Conservation (phyloP, 1,140 invertebrate species). For the Agrilus planipennis region DNA sequence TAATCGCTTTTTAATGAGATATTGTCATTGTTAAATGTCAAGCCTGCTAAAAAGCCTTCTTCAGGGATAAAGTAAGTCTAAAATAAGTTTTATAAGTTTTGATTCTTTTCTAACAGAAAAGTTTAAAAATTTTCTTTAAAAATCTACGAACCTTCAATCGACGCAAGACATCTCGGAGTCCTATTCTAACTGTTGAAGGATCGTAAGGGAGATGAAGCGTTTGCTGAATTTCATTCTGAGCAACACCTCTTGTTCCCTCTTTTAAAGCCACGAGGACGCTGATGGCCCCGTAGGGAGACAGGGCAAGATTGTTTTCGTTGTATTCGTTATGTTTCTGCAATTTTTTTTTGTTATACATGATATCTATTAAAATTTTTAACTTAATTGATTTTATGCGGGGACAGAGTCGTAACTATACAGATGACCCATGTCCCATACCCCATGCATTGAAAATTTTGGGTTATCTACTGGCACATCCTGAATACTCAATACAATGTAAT, state of each 20-base stretch:
- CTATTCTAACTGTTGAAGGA: constrained; percentile 55
- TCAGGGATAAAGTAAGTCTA: constrained; percentile 70
- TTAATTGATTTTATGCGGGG: too few relatives aligned
- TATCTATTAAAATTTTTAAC: too few relatives aligned
- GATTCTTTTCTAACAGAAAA: too few relatives aligned
- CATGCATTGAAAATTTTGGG: too few relatives aligned
- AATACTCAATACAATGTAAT: too few relatives aligned
- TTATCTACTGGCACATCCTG: too few relatives aligned
- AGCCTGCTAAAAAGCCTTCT: constrained; percentile 63
- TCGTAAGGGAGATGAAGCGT: constrained; percentile 54
- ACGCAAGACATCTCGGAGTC: constrained; percentile 66
- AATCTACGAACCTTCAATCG: constrained; percentile 26
- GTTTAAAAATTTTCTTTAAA: too few relatives aligned
- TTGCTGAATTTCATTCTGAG: constrained; percentile 54
- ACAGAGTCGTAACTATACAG: too few relatives aligned
- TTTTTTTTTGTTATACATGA: too few relatives aligned
- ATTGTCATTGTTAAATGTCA: constrained; percentile 64
- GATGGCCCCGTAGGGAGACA: constrained; percentile 66
- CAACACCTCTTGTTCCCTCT: constrained; percentile 58
- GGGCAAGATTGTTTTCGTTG: constrained; percentile 69
- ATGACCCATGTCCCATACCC: too few relatives aligned
- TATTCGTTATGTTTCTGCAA: constrained; percentile 31
- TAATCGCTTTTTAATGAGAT: constrained; percentile 56
- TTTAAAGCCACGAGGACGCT: constrained; percentile 64
- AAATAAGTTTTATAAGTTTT: constrained; percentile 31